These are phyloP conservation scores for Euspilapteryx auroguttella DNA, from an alignment of 2,888 invertebrate species.

Conservation along the genomic window DNA sequence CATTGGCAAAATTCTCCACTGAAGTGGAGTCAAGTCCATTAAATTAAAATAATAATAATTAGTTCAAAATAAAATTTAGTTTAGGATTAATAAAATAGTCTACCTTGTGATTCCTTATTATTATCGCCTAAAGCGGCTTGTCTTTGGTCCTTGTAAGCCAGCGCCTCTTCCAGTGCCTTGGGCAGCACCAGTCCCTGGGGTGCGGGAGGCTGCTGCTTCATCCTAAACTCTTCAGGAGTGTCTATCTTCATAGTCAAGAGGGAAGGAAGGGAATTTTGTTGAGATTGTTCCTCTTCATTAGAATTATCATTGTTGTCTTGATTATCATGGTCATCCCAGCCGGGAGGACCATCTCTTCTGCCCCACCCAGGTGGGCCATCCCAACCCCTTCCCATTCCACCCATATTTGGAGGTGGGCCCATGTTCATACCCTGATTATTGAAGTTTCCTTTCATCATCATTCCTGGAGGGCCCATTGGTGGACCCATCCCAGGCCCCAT, in stretches of 20 bases:
- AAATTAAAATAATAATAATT: no score
- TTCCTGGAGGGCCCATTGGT: constrained; percentile 19
- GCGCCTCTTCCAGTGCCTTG: constrained; percentile 85
- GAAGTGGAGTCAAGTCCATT: no score
- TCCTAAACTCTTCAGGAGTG: constrained; percentile 64
- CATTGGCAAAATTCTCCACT: no score
- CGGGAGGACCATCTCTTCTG: constrained; percentile 17
- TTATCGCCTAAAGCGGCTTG: constrained; percentile 78
- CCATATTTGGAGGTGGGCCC: constrained; percentile 35
- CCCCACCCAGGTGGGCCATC: constrained; percentile 14
- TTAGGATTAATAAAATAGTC: background rate
- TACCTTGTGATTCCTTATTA: no score
- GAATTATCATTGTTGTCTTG: constrained; percentile 22
- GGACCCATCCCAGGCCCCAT: constrained; percentile 29
- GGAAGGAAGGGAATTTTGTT: constrained; percentile 47
- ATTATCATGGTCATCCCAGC: constrained; percentile 47
- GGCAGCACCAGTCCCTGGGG: constrained; percentile 69
- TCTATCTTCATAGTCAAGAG: constrained; percentile 67
- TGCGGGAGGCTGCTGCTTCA: constrained; percentile 32
- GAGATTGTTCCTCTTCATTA: constrained; percentile 16
- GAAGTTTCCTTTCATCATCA: constrained; percentile 32
- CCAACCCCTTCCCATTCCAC: constrained; percentile 7
- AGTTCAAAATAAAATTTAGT: background rate
- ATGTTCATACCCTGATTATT: constrained; percentile 32
- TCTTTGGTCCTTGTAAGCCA: constrained; percentile 85